These are phyloP conservation scores for Anas platyrhynchos DNA, from an alignment of 2,113 vertebrate species.

Conservation along the genomic window DNA sequence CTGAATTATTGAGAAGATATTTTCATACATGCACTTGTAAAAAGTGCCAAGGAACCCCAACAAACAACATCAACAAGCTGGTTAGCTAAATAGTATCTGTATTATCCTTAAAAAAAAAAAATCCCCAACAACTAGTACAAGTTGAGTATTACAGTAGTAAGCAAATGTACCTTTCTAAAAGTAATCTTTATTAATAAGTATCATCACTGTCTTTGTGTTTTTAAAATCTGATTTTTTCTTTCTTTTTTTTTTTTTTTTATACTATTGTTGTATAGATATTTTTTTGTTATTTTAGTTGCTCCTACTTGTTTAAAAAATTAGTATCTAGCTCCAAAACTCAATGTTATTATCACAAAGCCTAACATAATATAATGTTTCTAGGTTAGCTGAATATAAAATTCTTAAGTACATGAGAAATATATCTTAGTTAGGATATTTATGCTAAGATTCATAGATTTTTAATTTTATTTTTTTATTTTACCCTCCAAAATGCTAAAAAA, in stretches of 20 bases:
- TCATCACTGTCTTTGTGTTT: background rate
- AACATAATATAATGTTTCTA: background rate
- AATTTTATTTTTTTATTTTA: background rate
- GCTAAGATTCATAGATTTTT: background rate
- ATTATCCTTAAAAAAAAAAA: background rate
- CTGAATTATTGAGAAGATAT: background rate
- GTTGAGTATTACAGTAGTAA: background rate
- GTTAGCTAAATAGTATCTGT: background rate
- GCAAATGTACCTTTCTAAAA: background rate
- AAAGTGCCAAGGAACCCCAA: fast-evolving
- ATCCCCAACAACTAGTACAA: background rate
- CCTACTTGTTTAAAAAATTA: background rate
- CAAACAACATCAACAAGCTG: background rate
- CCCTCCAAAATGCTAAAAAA: background rate
- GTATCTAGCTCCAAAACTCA: background rate
- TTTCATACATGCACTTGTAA: background rate
- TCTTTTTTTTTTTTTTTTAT: too few relatives aligned
- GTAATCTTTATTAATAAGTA: background rate
- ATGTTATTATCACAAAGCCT: background rate
- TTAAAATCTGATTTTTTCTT: background rate
- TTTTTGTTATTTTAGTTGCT: background rate
- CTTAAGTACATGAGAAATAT: background rate
- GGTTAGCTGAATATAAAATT: background rate
- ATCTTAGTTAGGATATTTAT: fast-evolving
- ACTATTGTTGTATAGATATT: background rate